Percentiles rank a stretch among this genome's conserved stretches.
Conservation (phyloP, 2,888 invertebrate genomes). For the Diarsia rubi region DNA sequence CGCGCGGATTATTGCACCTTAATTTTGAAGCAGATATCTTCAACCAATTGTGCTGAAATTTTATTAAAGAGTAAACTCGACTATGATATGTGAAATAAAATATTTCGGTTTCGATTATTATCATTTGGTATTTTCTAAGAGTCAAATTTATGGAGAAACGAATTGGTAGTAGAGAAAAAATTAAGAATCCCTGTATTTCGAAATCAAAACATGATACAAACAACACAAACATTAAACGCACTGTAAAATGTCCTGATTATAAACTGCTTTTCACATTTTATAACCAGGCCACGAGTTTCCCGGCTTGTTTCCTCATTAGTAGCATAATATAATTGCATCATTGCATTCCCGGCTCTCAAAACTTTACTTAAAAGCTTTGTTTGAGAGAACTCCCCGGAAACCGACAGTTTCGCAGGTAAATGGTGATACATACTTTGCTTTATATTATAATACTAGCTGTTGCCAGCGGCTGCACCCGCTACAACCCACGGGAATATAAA, state of each 20-base stretch:
- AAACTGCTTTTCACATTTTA: neutral
- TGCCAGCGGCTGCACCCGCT: too few relatives aligned
- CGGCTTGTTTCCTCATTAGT: neutral
- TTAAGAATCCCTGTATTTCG: neutral
- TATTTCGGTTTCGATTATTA: neutral
- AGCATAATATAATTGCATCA: conserved; percentile 3
- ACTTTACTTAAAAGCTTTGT: conserved; percentile 24
- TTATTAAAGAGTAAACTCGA: too few relatives aligned
- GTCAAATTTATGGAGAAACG: neutral
- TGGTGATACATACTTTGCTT: neutral
- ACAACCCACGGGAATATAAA: too few relatives aligned
- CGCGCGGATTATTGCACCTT: too few relatives aligned
- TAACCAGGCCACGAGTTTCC: neutral
- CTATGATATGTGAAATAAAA: neutral
- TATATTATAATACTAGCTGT: too few relatives aligned
- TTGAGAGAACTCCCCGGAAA: conserved; percentile 12
- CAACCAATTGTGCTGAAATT: too few relatives aligned
- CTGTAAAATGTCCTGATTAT: neutral
- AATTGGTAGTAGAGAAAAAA: neutral
- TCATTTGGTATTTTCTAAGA: neutral
- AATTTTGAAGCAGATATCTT: too few relatives aligned
- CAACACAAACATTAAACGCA: neutral
- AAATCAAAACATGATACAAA: neutral
- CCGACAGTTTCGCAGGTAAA: neutral
- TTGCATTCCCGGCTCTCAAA: conserved; percentile 8